phyloP scores from a whole-genome alignment of 2,888 invertebrate genomes.

The Nephrotoma appendiculata region DNA sequence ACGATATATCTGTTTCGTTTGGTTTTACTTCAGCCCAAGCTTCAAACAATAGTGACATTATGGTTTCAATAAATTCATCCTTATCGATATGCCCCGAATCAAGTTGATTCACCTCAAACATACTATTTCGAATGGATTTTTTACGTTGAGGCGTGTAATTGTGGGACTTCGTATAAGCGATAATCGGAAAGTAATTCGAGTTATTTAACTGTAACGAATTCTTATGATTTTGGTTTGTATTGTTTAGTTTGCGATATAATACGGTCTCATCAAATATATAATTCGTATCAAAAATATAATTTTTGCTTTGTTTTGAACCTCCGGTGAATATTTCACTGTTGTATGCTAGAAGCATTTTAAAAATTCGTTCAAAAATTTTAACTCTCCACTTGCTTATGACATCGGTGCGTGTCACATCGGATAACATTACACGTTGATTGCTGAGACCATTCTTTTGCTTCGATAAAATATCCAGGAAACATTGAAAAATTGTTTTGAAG shows the following conservation, averaged over 20 bases:
- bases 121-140: conserved; percentile 27
- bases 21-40: conserved; percentile 73
- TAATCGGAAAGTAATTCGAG: not conserved
- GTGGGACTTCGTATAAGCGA: not conserved
- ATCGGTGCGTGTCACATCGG: conserved; percentile 54
- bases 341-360: conserved; percentile 37
- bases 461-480: conserved; percentile 76
- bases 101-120: not conserved
- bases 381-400: conserved; percentile 68
- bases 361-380: conserved; percentile 56
- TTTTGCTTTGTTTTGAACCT: not conserved
- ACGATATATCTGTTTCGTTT: conserved; percentile 18
- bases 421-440: conserved; percentile 50
- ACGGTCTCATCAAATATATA: not conserved
- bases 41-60: conserved; percentile 66
- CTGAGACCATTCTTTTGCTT: conserved; percentile 44
- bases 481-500: conserved; percentile 56
- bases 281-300: not conserved
- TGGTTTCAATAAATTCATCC: conserved; percentile 44
- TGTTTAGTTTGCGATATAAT: not conserved
- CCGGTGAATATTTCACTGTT: not conserved
- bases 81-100: conserved; percentile 20
- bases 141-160: not conserved
- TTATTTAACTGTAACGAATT: not conserved
- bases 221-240: conserved; percentile 12